Percentiles rank a stretch among this genome's conserved stretches.
Evolutionary conservation across 1,140 invertebrate species (phyloP).

Genomic region (Zaprionus capensis): DNA sequence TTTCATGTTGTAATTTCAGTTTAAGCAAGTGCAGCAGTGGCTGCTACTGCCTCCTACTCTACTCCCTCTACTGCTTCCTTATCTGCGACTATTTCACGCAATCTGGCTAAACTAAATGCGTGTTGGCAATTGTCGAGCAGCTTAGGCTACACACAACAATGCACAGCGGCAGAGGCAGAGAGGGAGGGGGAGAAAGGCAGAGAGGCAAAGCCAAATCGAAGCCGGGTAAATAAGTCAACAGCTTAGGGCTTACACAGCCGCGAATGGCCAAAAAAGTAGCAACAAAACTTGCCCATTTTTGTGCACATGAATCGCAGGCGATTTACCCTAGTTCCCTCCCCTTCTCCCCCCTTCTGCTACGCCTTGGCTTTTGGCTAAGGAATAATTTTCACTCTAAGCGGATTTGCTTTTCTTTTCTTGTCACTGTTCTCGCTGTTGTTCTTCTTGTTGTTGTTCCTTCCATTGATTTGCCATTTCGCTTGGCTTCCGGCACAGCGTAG

Average conservation of each 20-base stretch:
- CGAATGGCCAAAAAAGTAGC: slow-evolving; percentile 50
- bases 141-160: slow-evolving; percentile 43
- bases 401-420: slow-evolving; percentile 67
- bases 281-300: slow-evolving; percentile 30
- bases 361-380: slow-evolving; percentile 47
- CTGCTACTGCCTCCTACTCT: background rate
- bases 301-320: slow-evolving; percentile 30
- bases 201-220: slow-evolving; percentile 53
- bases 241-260: slow-evolving; percentile 68
- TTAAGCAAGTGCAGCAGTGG: slow-evolving; percentile 38
- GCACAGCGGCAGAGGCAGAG: background rate
- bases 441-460: slow-evolving; percentile 22
- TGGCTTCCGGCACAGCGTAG: slow-evolving; percentile 59
- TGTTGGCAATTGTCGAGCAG: slow-evolving; percentile 36
- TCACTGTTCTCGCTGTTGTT: slow-evolving; percentile 38
- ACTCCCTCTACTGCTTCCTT: background rate
- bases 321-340: too few species aligned
- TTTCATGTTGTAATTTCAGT: slow-evolving; percentile 28
- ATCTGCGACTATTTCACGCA: slow-evolving; percentile 29
- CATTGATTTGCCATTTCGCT: slow-evolving; percentile 81
- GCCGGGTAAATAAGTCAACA: slow-evolving; percentile 75
- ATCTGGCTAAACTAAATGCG: slow-evolving; percentile 53
- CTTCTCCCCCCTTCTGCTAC: background rate
- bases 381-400: slow-evolving; percentile 84
- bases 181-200: background rate